Percentiles rank a stretch among this genome's conserved stretches.
phyloP scores from a whole-genome alignment of 1,140 invertebrate species.

The Rhopalosiphum maidis region DNA sequence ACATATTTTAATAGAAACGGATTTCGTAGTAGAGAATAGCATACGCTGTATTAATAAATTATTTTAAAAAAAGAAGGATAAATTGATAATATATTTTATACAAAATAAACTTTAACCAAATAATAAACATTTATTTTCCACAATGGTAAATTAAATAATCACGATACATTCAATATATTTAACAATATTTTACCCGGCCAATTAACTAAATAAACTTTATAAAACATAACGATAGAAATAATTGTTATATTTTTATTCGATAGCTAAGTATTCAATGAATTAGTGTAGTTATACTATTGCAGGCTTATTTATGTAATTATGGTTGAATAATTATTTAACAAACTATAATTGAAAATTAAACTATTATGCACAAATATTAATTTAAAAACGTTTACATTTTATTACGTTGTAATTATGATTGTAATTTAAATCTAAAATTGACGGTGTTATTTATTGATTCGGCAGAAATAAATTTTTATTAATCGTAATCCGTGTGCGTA shows the following conservation, averaged over 20 bases:
- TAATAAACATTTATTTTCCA: neutral
- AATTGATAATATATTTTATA: neutral
- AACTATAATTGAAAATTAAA: neutral
- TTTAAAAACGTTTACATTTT: neutral
- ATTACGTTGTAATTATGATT: neutral
- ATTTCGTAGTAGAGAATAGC: neutral
- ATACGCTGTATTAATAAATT: neutral
- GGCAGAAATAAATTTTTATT: neutral
- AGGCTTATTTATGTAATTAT: neutral
- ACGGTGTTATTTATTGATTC: neutral
- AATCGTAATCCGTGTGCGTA: neutral
- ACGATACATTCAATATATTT: neutral
- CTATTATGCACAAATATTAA: neutral
- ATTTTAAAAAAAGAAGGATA: neutral
- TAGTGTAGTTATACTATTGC: neutral
- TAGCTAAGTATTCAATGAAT: neutral
- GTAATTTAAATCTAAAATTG: neutral
- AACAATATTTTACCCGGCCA: neutral
- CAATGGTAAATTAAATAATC: neutral
- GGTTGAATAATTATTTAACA: neutral
- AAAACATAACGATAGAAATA: neutral
- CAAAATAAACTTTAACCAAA: neutral
- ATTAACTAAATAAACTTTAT: neutral
- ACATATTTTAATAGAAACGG: neutral
- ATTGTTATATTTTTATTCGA: neutral